Evolutionary conservation across 2,888 invertebrate genomes (phyloP).

Genomic region (Epistrophella euchroma): DNA sequence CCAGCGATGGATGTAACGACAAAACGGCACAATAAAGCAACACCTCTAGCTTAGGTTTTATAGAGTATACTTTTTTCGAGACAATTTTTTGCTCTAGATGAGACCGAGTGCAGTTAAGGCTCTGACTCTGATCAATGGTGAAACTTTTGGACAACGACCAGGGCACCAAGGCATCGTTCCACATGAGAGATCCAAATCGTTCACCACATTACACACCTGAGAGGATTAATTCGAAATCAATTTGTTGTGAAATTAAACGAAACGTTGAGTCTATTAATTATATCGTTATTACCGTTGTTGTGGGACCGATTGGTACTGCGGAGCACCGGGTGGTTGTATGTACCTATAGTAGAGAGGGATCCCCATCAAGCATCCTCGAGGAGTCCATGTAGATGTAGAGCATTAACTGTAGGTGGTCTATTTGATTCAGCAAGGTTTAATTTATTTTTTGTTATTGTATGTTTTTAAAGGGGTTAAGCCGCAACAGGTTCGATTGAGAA

Average conservation of each 20-base stretch:
- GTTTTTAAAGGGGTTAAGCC: slow-evolving; percentile 29
- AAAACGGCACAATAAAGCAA: slow-evolving; percentile 55
- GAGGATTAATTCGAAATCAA: slow-evolving; percentile 83
- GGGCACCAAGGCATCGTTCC: slow-evolving; percentile 42
- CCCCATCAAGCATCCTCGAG: slow-evolving; percentile 23
- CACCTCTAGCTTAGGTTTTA: slow-evolving; percentile 68
- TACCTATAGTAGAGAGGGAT: slow-evolving; percentile 1
- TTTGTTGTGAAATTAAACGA: slow-evolving; percentile 81
- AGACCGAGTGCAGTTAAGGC: slow-evolving; percentile 16
- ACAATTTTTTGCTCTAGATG: slow-evolving; percentile 34
- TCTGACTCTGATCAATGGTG: slow-evolving; percentile 15
- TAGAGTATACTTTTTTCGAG: neutral
- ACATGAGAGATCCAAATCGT: slow-evolving; percentile 64
- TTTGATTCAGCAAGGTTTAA: slow-evolving; percentile 63
- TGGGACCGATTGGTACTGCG: slow-evolving; percentile 24
- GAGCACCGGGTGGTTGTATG: slow-evolving; percentile 10
- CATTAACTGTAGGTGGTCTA: slow-evolving; percentile 69
- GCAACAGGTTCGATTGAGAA: slow-evolving; percentile 70
- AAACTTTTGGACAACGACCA: slow-evolving; percentile 17
- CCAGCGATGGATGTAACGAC: slow-evolving; percentile 40
- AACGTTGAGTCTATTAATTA: slow-evolving; percentile 83
- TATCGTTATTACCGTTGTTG: slow-evolving; percentile 77
- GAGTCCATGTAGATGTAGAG: slow-evolving; percentile 69
- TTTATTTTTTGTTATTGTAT: slow-evolving; percentile 19
- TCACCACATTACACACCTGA: slow-evolving; percentile 80